These are phyloP conservation scores for Aplidium turbinatum DNA, from an alignment of 23 tunicate genomes.

Conservation along the genomic window DNA sequence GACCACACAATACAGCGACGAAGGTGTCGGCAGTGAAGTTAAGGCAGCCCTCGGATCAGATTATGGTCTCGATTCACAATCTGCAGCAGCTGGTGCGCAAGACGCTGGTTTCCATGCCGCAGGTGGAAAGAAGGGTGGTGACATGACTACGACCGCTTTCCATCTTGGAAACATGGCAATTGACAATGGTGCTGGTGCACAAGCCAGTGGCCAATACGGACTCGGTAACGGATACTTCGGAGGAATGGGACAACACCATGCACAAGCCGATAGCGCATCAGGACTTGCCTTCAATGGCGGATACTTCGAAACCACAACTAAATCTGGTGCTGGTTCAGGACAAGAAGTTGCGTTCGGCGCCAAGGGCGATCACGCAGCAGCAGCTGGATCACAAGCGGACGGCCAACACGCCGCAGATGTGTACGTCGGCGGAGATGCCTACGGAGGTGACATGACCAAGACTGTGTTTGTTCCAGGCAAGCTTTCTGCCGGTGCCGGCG, in stretches of 20 bases:
- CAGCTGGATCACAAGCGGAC: not conserved
- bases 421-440: not conserved
- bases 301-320: not conserved
- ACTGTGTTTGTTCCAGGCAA: constrained; percentile 4
- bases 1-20: too few species aligned
- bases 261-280: not conserved
- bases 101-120: constrained; percentile 4
- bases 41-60: too few species aligned
- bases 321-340: not conserved
- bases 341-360: not conserved
- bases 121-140: constrained; percentile 42
- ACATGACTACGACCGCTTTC: not conserved
- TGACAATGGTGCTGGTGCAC: not conserved
- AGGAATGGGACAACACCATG: not conserved
- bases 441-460: not conserved
- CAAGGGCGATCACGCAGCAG: constrained; percentile 4
- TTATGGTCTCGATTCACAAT: too few species aligned
- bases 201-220: not conserved
- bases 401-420: constrained; percentile 8
- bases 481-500: not conserved
- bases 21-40: too few species aligned
- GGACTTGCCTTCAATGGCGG: constrained; percentile 1
- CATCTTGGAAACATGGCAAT: not conserved
- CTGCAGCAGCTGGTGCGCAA: constrained; percentile 1
- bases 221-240: constrained; percentile 2